Evolutionary conservation across 1,140 invertebrate genomes (phyloP), one percentile per base, ranked within the genome.

Genomic region (Stegodyphus mimosarum): DNA sequence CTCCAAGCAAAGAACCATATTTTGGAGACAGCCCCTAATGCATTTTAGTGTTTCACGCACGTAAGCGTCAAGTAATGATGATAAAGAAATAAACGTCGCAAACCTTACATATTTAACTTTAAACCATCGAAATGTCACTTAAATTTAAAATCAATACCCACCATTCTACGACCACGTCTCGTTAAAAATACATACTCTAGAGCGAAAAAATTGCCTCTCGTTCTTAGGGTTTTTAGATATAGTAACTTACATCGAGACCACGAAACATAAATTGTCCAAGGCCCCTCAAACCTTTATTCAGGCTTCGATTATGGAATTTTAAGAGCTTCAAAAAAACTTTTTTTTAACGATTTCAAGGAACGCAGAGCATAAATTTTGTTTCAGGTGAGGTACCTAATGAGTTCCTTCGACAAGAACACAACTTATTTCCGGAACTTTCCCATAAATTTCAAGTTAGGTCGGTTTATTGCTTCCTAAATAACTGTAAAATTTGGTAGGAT

Each of bases 291-390:
- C 49, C 55, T 77, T 66, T 78, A 78, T 78, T 78, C 66, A 78
- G 69, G 64, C 50, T 52, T 78, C 76, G 76, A 78, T 78, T 78
- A 78, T 78, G 76, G 76, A 78, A 78, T 78, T 64, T 78, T 78
- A 78, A 78, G 76, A 78, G 76, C 51, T 78, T 66, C 48, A 64
- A 64, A 78, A 76, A 69, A 18, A 67, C n/a, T 9, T 67, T 76
- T 78, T 67, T 78, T 66, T 78, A 78, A 78, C 76, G 76, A 78
- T 78, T 78, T 69, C 50, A 49, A 69, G 50, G 76, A 78, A 78
- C 60, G 76, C 53, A n/a, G 53, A 49, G 50, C 66, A 78, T 78
- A 78, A 78, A 78, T 78, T 78, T 69, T 69, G 55, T 78, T 69
- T 69, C 76, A 51, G 63, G 49, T 78, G 76, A 78, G 63, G 55